phyloP scores from a whole-genome alignment of 1,140 invertebrate species.

The Psilanteris sp. region DNA sequence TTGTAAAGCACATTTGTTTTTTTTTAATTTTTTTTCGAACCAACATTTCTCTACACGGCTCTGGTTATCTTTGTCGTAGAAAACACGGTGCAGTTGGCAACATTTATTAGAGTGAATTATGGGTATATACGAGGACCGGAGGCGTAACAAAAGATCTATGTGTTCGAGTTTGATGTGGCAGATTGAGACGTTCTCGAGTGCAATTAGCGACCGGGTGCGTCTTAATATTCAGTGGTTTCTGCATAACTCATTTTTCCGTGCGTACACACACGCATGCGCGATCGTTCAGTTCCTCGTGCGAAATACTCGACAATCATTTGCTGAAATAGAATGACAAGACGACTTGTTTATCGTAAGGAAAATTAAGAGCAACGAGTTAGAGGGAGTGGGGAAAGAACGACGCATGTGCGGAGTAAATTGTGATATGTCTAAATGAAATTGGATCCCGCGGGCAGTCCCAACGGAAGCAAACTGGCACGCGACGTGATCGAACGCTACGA shows the following conservation, averaged over 20 bases:
- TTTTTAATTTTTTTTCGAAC: too few species aligned
- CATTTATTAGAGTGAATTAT: too few species aligned
- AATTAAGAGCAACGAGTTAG: constrained; percentile 50
- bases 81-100: too few species aligned
- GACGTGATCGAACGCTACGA: constrained; percentile 19
- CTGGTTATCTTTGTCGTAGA: too few species aligned
- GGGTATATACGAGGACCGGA: too few species aligned
- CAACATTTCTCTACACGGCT: too few species aligned
- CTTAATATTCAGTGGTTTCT: constrained; percentile 19
- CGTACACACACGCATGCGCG: constrained; percentile 5
- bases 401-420: constrained; percentile 71
- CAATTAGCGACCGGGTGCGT: too few species aligned
- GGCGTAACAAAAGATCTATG: too few species aligned
- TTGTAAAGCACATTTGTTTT: too few species aligned
- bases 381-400: constrained; percentile 48
- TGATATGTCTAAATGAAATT: constrained; percentile 76
- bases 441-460: constrained; percentile 65
- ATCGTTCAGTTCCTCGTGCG: constrained; percentile 34
- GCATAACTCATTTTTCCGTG: neutral
- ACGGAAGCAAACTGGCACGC: constrained; percentile 10
- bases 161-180: too few species aligned
- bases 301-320: constrained; percentile 63
- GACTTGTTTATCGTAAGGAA: constrained; percentile 26
- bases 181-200: too few species aligned
- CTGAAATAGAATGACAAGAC: constrained; percentile 42